phyloP scores from a whole-genome alignment of 2,113 vertebrate species.

The Danio rerio region GRCz12tu NC_133177.1:37170001-37170500 shows the following conservation, averaged over 20 bases:
- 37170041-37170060: neutral
- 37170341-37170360: constrained; percentile 39
- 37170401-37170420: constrained; percentile 37
- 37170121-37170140: neutral
- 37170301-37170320: neutral
- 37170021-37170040: too few relatives aligned
- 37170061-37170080: neutral
- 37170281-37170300: constrained; percentile 2
- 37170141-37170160: neutral
- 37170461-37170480: constrained; percentile 61
- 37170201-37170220: constrained; percentile 54
- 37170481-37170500: constrained; percentile 67
- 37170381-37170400: constrained; percentile 42
- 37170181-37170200: constrained; percentile 1
- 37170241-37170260: constrained; percentile 20
- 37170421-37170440: constrained; percentile 50
- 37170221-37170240: constrained; percentile 38
- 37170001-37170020: too few relatives aligned
- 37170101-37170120: too few relatives aligned
- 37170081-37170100: neutral
- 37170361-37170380: constrained; percentile 40
- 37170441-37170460: constrained; percentile 52
- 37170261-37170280: neutral
- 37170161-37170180: neutral
- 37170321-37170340: constrained; percentile 15